phyloP scores from a whole-genome alignment of 2,113 vertebrate genomes.

The Lampris incognitus region DNA sequence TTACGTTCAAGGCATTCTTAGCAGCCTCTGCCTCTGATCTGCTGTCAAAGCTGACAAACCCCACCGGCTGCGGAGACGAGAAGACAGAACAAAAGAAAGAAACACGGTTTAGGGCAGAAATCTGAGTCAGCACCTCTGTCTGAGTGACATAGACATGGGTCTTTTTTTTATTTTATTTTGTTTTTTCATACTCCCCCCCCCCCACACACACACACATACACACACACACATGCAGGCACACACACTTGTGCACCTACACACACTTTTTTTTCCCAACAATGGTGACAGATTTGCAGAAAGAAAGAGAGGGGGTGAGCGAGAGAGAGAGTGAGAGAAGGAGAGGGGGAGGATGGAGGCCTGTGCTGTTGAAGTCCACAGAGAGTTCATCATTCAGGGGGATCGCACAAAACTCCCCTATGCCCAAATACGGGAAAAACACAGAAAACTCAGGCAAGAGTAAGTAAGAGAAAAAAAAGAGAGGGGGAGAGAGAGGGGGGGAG shows the following conservation, averaged over 20 bases:
- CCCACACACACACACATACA: neutral
- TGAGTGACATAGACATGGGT: constrained; percentile 72
- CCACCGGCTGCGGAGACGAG: constrained; percentile 89
- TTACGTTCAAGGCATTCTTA: constrained; percentile 97
- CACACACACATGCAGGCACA: no score
- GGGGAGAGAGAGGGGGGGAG: neutral
- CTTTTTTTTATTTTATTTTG: constrained; percentile 5
- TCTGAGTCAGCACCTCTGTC: constrained; percentile 78
- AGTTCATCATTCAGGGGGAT: constrained; percentile 52
- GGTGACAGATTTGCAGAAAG: neutral
- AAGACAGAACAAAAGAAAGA: constrained; percentile 75
- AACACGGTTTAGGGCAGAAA: constrained; percentile 76
- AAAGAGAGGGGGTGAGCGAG: neutral
- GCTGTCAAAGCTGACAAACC: constrained; percentile 98
- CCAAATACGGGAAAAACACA: constrained; percentile 74
- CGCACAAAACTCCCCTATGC: constrained; percentile 58
- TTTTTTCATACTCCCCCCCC: constrained; percentile 24
- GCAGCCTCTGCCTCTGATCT: constrained; percentile 94
- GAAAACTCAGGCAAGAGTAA: constrained; percentile 28
- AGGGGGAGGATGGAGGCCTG: constrained; percentile 44
- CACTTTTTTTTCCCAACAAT: no score
- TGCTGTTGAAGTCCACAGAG: constrained; percentile 44
- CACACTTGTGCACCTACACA: no score
- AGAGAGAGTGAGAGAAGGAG: constrained; percentile 1
- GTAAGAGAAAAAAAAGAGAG: constrained; percentile 23